Evolutionary conservation across 2,888 invertebrate species (phyloP).

Genomic region (Unio pictorum): DNA sequence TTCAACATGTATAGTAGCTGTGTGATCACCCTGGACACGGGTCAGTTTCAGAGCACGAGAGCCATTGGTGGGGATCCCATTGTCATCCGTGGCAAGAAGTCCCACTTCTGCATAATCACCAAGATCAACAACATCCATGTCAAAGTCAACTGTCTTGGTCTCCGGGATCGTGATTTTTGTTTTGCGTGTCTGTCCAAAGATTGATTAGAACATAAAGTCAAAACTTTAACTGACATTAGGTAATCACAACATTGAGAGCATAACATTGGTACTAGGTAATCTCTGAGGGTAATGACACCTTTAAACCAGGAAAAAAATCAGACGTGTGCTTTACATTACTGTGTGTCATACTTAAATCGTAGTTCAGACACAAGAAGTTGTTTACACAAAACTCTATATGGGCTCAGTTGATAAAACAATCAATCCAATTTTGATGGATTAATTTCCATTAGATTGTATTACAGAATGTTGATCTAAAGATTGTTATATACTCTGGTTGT

Average conservation of each 20-base stretch:
- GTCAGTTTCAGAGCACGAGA: conserved; percentile 23
- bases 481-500: no score
- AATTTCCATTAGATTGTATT: no score
- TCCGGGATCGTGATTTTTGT: conserved; percentile 49
- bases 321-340: neutral
- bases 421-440: no score
- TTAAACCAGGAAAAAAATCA: neutral
- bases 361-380: neutral
- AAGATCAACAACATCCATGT: conserved; percentile 48
- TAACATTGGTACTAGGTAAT: no score
- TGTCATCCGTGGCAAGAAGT: conserved; percentile 44
- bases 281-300: neutral
- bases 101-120: conserved; percentile 55
- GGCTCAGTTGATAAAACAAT: no score
- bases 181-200: conserved; percentile 31
- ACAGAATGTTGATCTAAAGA: no score
- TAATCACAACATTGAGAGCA: no score
- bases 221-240: neutral
- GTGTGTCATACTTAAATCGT: neutral
- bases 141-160: conserved; percentile 33
- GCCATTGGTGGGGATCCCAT: conserved; percentile 34
- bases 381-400: no score
- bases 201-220: neutral
- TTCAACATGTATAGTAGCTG: conserved; percentile 51
- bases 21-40: conserved; percentile 51